Evolutionary conservation across 2,888 invertebrate genomes (phyloP).

Genomic region (Thyatira batis): DNA sequence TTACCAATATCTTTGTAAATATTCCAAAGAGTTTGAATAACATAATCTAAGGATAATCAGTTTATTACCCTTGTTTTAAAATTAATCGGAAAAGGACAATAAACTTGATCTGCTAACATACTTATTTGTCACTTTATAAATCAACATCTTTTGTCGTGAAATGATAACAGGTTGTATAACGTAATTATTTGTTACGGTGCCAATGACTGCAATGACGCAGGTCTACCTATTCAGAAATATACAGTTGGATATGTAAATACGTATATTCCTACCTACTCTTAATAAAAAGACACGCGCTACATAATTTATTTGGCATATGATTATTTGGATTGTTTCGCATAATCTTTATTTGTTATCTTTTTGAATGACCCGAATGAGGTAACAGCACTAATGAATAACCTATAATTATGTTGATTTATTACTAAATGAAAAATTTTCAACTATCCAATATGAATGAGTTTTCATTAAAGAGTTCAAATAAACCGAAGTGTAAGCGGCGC

Average conservation of each 20-base stretch:
- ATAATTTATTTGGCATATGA: background rate
- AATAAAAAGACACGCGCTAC: background rate
- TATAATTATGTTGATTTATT: no score
- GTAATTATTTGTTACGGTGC: slow-evolving; percentile 22
- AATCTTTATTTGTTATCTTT: background rate
- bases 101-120: background rate
- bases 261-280: background rate
- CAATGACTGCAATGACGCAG: slow-evolving; percentile 42
- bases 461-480: background rate
- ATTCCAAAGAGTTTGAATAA: background rate
- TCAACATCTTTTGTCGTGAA: background rate
- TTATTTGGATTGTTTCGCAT: background rate
- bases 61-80: background rate
- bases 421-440: no score
- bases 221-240: slow-evolving; percentile 34
- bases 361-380: slow-evolving; percentile 8
- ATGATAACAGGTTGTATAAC: background rate
- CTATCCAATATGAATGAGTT: no score
- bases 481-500: background rate
- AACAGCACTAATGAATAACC: background rate
- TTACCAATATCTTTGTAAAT: background rate
- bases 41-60: background rate
- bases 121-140: background rate
- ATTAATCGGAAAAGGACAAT: background rate
- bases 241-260: slow-evolving; percentile 25